Conservation (phyloP, 2,113 vertebrate genomes). For the Turnix velox region DNA sequence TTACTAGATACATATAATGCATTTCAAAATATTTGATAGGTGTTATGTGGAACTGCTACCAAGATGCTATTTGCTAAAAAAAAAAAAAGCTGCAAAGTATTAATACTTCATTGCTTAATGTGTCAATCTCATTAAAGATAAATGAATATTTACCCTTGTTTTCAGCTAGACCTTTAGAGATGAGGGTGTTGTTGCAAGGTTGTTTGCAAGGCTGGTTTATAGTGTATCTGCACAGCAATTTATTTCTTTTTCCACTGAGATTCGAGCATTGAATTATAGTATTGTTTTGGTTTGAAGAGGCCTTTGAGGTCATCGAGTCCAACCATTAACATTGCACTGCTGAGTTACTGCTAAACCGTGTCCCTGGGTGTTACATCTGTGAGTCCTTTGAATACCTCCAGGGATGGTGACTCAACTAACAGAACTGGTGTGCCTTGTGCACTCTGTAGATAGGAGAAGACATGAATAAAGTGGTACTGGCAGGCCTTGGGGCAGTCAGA, state of each 20-base stretch:
- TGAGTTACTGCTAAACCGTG: background rate
- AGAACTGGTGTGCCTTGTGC: background rate
- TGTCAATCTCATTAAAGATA: background rate
- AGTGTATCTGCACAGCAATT: background rate
- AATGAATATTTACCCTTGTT: background rate
- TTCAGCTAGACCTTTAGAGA: background rate
- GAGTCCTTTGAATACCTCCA: background rate
- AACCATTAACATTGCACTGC: background rate
- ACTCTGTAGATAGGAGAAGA: background rate
- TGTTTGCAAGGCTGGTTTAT: background rate
- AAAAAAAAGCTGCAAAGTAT: background rate
- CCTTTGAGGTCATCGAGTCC: background rate
- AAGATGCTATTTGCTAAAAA: background rate
- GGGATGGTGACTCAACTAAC: background rate
- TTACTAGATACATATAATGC: background rate
- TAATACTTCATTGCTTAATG: background rate
- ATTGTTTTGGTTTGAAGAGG: background rate
- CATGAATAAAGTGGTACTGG: background rate
- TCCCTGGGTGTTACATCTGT: background rate
- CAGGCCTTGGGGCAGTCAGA: background rate
- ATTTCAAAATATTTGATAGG: background rate
- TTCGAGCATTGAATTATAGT: background rate
- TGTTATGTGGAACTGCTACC: background rate
- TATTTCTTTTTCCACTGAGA: background rate
- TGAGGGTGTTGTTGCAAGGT: accelerated